Conservation (phyloP, 2,888 invertebrate genomes). For the Drosophila merina region DNA sequence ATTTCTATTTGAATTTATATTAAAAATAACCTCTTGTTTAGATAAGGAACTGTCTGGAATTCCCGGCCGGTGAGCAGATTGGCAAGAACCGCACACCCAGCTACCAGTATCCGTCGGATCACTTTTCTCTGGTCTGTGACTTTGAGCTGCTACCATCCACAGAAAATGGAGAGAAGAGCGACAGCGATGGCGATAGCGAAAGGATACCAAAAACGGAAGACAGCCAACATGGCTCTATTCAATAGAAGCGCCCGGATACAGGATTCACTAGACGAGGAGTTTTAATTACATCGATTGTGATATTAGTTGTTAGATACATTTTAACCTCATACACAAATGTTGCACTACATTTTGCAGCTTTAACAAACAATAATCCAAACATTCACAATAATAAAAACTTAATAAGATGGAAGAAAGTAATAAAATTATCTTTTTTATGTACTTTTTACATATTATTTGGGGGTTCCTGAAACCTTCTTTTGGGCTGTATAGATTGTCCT, state of each 20-base stretch:
- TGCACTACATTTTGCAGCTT: slow-evolving; percentile 52
- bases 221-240: slow-evolving; percentile 49
- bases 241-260: slow-evolving; percentile 39
- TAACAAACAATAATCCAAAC: slow-evolving; percentile 46
- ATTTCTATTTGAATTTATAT: background rate
- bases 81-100: slow-evolving; percentile 88
- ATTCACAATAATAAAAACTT: slow-evolving; percentile 61
- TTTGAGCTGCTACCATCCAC: slow-evolving; percentile 82
- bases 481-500: too few relatives aligned
- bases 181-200: slow-evolving; percentile 18
- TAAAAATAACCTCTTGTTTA: slow-evolving; percentile 25
- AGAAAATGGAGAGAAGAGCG: slow-evolving; percentile 16
- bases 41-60: slow-evolving; percentile 83
- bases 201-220: slow-evolving; percentile 11
- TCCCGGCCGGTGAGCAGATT: slow-evolving; percentile 88
- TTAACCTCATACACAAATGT: slow-evolving; percentile 66
- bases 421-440: background rate
- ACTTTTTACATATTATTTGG: too few relatives aligned
- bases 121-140: slow-evolving; percentile 89
- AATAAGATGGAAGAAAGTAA: slow-evolving; percentile 41
- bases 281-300: slow-evolving; percentile 80
- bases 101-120: slow-evolving; percentile 90
- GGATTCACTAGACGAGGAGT: slow-evolving; percentile 37
- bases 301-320: slow-evolving; percentile 83
- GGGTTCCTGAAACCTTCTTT: too few relatives aligned